A percentile compares a stretch with the other conserved stretches of the same genome.
Evolutionary conservation across 2,113 vertebrate species (phyloP).

Genomic region (Neolamprologus caudopunctatus): DNA sequence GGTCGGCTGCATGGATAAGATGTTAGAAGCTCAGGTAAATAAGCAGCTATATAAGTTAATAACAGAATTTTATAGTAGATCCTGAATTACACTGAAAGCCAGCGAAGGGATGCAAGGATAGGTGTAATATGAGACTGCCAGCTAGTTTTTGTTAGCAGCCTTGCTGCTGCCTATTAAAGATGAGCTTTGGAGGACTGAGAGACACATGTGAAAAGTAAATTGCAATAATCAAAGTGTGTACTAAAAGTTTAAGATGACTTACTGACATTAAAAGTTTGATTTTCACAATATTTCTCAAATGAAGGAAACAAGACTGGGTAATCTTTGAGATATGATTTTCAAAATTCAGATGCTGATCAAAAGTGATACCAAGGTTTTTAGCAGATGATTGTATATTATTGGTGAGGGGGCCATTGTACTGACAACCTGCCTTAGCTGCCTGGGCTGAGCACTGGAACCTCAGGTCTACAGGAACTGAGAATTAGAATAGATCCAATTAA

Average conservation of each 20-base stretch:
- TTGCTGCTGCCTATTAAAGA: not conserved
- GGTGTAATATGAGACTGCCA: not conserved
- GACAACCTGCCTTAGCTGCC: not conserved
- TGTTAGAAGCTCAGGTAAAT: not conserved
- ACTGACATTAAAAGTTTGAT: not conserved
- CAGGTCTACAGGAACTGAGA: not conserved
- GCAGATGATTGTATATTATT: not conserved
- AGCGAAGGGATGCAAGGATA: not conserved
- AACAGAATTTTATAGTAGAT: not conserved
- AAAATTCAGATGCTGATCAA: not conserved
- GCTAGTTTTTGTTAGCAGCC: not conserved
- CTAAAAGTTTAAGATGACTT: not conserved
- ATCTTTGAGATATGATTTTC: not conserved
- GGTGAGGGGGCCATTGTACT: not conserved
- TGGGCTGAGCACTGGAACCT: not conserved
- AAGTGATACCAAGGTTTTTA: not conserved
- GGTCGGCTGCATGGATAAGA: not conserved
- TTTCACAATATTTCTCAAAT: not conserved
- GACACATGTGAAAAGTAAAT: not conserved
- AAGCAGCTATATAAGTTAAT: not conserved
- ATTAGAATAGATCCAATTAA: not conserved
- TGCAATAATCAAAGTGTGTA: not conserved
- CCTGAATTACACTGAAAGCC: not conserved
- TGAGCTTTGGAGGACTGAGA: not conserved
- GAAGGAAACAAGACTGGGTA: not conserved